A percentile compares a stretch with the other conserved stretches of the same genome.
Conservation (phyloP, 2,113 vertebrate species). For the Merops nubicus region DNA sequence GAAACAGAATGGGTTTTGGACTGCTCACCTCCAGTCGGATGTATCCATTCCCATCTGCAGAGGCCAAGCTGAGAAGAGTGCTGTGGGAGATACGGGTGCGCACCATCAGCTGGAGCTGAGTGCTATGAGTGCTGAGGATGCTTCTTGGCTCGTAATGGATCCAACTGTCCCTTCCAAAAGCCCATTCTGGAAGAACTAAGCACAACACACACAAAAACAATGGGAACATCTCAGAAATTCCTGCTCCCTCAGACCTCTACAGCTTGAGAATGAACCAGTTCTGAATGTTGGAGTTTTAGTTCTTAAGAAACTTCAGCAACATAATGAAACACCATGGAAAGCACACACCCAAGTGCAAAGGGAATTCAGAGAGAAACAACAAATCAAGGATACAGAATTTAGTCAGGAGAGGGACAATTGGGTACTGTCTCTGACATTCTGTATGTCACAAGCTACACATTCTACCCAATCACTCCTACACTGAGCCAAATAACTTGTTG, state of each 20-base stretch:
- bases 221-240: background rate
- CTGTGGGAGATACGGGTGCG: slow-evolving; percentile 80
- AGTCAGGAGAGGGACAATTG: background rate
- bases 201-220: background rate
- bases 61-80: slow-evolving; percentile 80
- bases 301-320: background rate
- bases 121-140: slow-evolving; percentile 68
- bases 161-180: slow-evolving; percentile 81
- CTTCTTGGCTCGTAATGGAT: slow-evolving; percentile 80
- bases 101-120: slow-evolving; percentile 79
- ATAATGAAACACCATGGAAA: background rate
- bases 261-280: background rate
- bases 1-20: background rate
- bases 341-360: background rate
- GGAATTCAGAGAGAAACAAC: background rate
- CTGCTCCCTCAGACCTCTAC: background rate
- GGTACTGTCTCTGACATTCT: background rate
- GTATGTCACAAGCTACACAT: background rate
- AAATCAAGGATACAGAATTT: background rate
- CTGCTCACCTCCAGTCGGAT: slow-evolving; percentile 81
- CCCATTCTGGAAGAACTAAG: slow-evolving; percentile 86
- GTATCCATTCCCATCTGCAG: slow-evolving; percentile 68
- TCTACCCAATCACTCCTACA: background rate
- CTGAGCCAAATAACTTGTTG: background rate
- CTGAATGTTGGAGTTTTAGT: background rate